These are phyloP conservation scores for Sylvilagus bachmani DNA, from an alignment of 2,113 vertebrate genomes.

Conservation along the genomic window DNA sequence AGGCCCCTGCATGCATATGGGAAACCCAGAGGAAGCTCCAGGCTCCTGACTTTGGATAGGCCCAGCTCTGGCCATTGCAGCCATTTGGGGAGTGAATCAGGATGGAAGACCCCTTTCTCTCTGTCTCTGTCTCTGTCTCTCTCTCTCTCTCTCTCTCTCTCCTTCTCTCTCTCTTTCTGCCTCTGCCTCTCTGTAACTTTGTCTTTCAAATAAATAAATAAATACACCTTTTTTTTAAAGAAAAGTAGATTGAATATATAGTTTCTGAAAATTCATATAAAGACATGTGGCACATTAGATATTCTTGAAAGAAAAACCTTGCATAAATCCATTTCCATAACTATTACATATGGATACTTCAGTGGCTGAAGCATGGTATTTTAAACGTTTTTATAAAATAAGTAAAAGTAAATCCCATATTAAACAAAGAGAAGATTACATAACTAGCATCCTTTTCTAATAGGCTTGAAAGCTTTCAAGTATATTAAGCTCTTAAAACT, in stretches of 20 bases:
- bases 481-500: not conserved
- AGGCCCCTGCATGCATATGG: too few relatives aligned
- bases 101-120: too few relatives aligned
- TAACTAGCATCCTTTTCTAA: not conserved
- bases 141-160: too few relatives aligned
- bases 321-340: not conserved
- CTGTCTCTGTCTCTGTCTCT: too few relatives aligned
- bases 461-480: not conserved
- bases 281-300: not conserved
- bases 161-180: too few relatives aligned
- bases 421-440: not conserved
- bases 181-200: too few relatives aligned
- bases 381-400: conserved; percentile 21
- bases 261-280: not conserved
- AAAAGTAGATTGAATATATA: not conserved
- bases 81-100: too few relatives aligned
- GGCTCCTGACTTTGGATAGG: too few relatives aligned
- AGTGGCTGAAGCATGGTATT: not conserved
- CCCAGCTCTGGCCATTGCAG: too few relatives aligned
- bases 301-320: not conserved
- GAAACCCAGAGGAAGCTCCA: too few relatives aligned
- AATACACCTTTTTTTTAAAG: too few relatives aligned
- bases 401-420: not conserved
- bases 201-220: too few relatives aligned
- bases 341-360: not conserved